Percentiles rank a stretch among this genome's conserved stretches.
phyloP scores from a whole-genome alignment of 2,797 vertebrate genomes.

The Myripristis murdjan region DNA sequence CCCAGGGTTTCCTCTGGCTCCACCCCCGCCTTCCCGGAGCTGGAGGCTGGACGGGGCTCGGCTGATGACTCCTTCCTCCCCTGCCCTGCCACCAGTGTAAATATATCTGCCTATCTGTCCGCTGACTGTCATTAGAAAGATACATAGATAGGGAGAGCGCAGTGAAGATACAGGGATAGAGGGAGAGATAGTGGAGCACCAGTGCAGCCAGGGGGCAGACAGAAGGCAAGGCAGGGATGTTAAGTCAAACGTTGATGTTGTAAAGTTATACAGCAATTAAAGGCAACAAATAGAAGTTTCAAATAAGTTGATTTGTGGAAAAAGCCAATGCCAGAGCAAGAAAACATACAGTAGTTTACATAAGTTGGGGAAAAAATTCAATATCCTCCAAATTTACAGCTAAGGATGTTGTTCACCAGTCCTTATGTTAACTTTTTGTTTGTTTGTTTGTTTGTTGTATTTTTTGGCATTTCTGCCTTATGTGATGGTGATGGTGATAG shows the following conservation, averaged over 20 bases:
- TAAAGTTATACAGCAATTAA: no score
- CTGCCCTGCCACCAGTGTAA: constrained; percentile 79
- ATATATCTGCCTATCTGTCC: constrained; percentile 80
- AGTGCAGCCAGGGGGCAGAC: constrained; percentile 42
- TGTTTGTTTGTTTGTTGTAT: no score
- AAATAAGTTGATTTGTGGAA: no score
- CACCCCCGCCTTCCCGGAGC: constrained; percentile 77
- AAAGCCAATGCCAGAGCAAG: neutral
- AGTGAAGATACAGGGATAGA: constrained; percentile 47
- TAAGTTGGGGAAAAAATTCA: no score
- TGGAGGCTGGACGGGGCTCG: constrained; percentile 82
- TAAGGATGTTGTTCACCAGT: no score
- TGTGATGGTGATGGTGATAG: no score
- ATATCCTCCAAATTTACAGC: no score
- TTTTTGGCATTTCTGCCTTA: no score
- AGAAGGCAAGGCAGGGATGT: constrained; percentile 25
- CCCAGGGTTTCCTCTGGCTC: constrained; percentile 78
- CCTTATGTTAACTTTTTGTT: no score
- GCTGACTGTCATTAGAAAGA: constrained; percentile 67
- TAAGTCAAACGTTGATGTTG: no score
- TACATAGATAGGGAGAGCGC: neutral
- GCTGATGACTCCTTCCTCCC: constrained; percentile 84
- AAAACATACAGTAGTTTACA: neutral
- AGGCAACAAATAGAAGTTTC: no score
- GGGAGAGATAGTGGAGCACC: constrained; percentile 49